Conservation (phyloP, 2,113 vertebrate genomes). For the Antechinus stuartii region DNA sequence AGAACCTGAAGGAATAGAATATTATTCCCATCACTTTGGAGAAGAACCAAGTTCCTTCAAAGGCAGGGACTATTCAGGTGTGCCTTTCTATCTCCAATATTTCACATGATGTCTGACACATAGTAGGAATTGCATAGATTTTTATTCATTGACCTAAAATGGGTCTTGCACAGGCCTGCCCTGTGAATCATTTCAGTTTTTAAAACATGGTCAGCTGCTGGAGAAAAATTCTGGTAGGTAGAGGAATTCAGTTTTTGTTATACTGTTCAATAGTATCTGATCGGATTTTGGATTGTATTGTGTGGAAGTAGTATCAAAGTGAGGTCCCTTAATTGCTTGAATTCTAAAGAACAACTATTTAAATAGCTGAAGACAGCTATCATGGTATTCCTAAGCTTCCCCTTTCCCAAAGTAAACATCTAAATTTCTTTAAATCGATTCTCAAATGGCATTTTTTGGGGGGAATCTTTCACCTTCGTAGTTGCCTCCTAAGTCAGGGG, state of each 20-base stretch:
- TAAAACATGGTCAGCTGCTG: neutral
- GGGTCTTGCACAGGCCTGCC: neutral
- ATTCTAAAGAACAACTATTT: too few relatives aligned
- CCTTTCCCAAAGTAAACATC: neutral
- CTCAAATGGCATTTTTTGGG: neutral
- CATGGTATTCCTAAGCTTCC: neutral
- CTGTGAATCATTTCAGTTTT: neutral
- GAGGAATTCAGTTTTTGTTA: neutral
- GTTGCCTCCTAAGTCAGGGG: neutral
- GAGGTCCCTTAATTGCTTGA: neutral
- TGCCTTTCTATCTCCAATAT: neutral
- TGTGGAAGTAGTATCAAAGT: neutral
- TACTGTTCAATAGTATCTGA: neutral
- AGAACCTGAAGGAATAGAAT: neutral
- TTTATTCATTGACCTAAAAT: neutral
- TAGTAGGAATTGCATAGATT: neutral
- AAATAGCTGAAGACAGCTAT: too few relatives aligned
- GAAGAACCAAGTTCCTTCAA: neutral
- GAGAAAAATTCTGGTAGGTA: neutral
- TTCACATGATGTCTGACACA: neutral
- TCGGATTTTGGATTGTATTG: neutral
- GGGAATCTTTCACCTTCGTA: neutral
- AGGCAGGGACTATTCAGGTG: neutral
- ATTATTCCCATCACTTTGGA: neutral
- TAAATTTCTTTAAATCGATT: neutral